phyloP scores from a whole-genome alignment of 2,888 invertebrate genomes.

The Chromoteleia sp. region DNA sequence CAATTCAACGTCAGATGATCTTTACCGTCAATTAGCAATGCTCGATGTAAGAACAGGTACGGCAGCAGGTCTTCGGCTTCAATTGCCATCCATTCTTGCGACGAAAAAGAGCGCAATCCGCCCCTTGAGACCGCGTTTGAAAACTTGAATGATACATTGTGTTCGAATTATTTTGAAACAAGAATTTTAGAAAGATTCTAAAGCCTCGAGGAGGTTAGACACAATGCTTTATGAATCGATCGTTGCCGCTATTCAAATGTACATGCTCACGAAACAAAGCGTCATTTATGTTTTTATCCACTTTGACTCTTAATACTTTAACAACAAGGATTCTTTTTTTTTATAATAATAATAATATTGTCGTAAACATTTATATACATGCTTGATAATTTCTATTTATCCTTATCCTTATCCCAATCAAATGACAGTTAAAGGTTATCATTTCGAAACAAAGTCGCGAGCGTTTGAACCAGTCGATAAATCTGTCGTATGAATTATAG shows the following conservation, averaged over 20 bases:
- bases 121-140: slow-evolving; percentile 31
- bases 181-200: slow-evolving; percentile 21
- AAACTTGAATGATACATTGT: slow-evolving; percentile 56
- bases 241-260: slow-evolving; percentile 5
- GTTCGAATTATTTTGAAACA: slow-evolving; percentile 30
- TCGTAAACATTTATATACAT: no score
- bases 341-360: background rate
- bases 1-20: slow-evolving; percentile 65
- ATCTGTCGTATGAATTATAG: slow-evolving; percentile 11
- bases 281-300: background rate
- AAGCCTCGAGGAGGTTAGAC: slow-evolving; percentile 21
- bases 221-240: slow-evolving; percentile 24
- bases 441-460: background rate
- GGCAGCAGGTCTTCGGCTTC: slow-evolving; percentile 30
- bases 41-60: slow-evolving; percentile 45
- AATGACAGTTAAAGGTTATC: slow-evolving; percentile 8
- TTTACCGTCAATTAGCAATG: slow-evolving; percentile 57
- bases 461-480: background rate
- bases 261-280: slow-evolving; percentile 7
- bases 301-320: background rate
- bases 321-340: no score
- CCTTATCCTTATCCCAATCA: no score
- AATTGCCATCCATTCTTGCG: slow-evolving; percentile 48
- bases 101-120: slow-evolving; percentile 16
- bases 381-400: no score